Evolutionary conservation across 2,888 invertebrate genomes (phyloP), one percentile per base, ranked within the genome.

Genomic region (Leucophenga maculata): DNA sequence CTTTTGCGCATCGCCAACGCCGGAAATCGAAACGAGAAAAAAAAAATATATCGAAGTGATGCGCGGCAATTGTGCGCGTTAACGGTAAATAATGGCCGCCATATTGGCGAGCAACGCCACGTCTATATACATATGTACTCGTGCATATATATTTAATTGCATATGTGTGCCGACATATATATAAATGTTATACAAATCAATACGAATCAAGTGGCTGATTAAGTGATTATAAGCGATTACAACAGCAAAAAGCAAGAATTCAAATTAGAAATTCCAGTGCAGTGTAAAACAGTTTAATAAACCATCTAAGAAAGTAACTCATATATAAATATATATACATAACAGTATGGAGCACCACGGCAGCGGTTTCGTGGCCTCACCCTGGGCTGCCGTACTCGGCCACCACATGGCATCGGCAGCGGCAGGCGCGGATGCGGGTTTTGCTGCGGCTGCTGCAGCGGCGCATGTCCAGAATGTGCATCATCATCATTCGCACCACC

Each of bases 311-410:
- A 54, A 54, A 16, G 16, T 11, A 39, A 4, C 26, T 26, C 26
- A 26, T 26, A 39, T 6, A 60, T 39, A 62, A 46, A 4, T 16
- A 50, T 13, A 50, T 18, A 50, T 16, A 50, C 39, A 39, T 11
- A 6, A 6, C 32, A 32, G n/a, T 22, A 92, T 95, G 94, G 95
- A 95, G 91, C 95, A 95, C 89, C 93, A 93, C 80, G 92, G 93
- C 85, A 91, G 91, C 86, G 93, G 93, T 76, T 93, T 92, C 86
- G 91, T 93, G 73, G 91, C 93, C 85, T 94, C 94, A 88, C 94
- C 94, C 83, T 94, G 94, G 94, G 94, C 94, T 82, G 94, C 94
- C 91, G 94, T 91, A 89, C 93, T 87, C 91, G 93, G 86, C 78
- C 89, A 85, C 80, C 90, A 86, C 70, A 90, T 84, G 69, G 87